These are phyloP conservation scores for Phalacrocorax aristotelis DNA, from an alignment of 2,113 vertebrate species.

Conservation along the genomic window DNA sequence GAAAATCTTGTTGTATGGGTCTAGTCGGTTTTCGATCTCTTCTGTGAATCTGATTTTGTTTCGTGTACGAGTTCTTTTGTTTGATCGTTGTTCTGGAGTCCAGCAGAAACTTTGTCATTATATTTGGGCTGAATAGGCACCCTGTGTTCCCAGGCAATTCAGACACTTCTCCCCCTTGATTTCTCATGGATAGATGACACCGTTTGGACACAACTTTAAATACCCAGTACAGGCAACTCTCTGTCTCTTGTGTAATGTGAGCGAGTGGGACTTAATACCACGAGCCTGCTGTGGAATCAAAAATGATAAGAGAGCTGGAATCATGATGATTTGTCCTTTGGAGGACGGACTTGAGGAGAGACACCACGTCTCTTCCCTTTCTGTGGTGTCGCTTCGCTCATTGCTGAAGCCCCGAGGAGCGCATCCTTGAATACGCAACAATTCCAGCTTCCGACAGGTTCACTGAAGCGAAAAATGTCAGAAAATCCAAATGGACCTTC, in stretches of 20 bases:
- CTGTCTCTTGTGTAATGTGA: constrained; percentile 75
- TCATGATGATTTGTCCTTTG: neutral
- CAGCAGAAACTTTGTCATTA: constrained; percentile 42
- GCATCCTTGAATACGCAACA: neutral
- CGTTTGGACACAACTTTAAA: neutral
- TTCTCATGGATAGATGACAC: constrained; percentile 80
- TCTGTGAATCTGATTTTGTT: constrained; percentile 15
- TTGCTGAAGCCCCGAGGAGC: neutral
- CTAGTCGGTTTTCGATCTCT: constrained; percentile 25
- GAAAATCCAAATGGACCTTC: constrained; percentile 61
- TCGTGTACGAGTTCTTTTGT: neutral
- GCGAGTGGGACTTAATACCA: neutral
- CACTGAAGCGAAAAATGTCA: constrained; percentile 55
- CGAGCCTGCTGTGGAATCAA: neutral
- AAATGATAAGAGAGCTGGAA: constrained; percentile 10
- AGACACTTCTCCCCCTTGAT: constrained; percentile 63
- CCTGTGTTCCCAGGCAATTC: constrained; percentile 61
- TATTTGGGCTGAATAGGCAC: constrained; percentile 52
- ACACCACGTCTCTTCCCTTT: neutral
- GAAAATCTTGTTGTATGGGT: constrained; percentile 33
- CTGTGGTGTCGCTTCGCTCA: neutral
- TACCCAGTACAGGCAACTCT: constrained; percentile 72
- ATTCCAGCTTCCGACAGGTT: neutral
- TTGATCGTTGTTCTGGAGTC: neutral
- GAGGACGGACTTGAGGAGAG: neutral